Evolutionary conservation across 2,888 invertebrate species (phyloP), one percentile per base, ranked within the genome.

Genomic region (Hydrotaea cyrtoneurina): DNA sequence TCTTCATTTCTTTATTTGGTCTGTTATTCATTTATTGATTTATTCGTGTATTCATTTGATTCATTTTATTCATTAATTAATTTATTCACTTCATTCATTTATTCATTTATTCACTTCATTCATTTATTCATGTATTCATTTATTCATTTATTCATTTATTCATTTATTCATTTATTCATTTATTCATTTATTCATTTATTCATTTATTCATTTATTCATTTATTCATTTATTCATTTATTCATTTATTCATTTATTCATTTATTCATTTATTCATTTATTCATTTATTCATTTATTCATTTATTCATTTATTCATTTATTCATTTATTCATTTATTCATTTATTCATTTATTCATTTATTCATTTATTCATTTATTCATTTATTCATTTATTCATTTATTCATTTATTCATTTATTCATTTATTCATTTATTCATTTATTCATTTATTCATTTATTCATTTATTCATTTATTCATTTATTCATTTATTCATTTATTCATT

Each of bases 21-120:
- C 23, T 46, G 43, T 55, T 72, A 55, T 64, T 64, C 23, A 31
- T 36, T 64, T 72, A 26, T 72, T 10, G 15, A 55, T 53, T 36
- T 50, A 43, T 43, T 43, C 43, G 10, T 43, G 3, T 43, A 43
- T 43, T 43, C 11, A 43, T 43, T 43, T 43, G 3, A 43, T 43
- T 43, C 43, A 43, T 43, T 43, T n/a, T 43, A 43, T 43, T 43
- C 43, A 43, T 43, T 43, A 7, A 43, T 43, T 43, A 3, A 43
- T 43, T 43, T 43, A 43, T 43, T 43, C 43, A 43, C 10, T 43
- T 43, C 11, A 43, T 43, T 43, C 15, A 43, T 43, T 43, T 15
- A 43, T 43, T 43, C 15, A 43, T 43, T 43, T 15, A 43, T 43
- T 43, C 15, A 43, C 10, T 43, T n/a, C 11, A 43, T 43, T 43